Conservation (phyloP, 2,113 vertebrate species). For the Cranoglanis bouderius region DNA sequence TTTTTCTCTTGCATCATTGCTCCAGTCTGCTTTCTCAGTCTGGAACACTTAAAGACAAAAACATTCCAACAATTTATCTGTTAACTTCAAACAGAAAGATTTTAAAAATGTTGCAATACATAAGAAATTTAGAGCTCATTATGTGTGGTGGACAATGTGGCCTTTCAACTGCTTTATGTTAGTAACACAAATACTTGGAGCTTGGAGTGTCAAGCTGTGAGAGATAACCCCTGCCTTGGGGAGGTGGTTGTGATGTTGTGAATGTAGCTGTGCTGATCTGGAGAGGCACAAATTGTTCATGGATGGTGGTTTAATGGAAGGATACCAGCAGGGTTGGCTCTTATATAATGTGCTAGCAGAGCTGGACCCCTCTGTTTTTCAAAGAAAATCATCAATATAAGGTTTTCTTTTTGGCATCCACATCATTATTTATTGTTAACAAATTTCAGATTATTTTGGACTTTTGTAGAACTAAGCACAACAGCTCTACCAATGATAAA, state of each 20-base stretch:
- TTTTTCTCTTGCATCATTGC: background rate
- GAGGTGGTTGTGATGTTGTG: background rate
- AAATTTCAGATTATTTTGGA: background rate
- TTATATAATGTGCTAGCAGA: background rate
- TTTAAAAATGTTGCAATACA: background rate
- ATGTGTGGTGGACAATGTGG: background rate
- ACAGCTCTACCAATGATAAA: background rate
- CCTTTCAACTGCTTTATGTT: background rate
- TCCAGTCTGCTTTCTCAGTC: background rate
- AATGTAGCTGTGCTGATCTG: background rate
- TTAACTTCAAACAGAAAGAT: background rate
- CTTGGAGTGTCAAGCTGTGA: background rate
- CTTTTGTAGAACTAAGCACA: background rate
- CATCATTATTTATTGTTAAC: background rate
- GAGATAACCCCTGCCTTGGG: background rate
- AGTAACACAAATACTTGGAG: background rate
- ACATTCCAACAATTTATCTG: background rate
- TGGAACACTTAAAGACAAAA: background rate
- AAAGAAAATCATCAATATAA: background rate
- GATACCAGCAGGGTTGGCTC: background rate
- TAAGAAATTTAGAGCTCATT: background rate
- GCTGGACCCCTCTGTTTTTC: background rate
- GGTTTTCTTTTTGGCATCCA: background rate
- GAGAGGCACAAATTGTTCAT: background rate
- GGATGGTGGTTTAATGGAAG: background rate